phyloP scores from a whole-genome alignment of 2,888 invertebrate genomes.

The Habrosyne pyritoides region DNA sequence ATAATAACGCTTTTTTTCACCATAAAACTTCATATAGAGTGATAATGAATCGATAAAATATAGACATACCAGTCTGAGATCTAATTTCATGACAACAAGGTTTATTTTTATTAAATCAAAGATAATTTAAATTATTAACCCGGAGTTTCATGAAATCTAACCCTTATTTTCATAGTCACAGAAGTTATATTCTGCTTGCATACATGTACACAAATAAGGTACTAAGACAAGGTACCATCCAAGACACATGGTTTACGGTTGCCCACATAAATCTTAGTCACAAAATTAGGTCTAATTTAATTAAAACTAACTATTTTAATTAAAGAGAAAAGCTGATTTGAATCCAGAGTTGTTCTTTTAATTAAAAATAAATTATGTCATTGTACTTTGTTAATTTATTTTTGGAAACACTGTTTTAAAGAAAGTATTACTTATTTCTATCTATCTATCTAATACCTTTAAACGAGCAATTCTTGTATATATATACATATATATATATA shows the following conservation, averaged over 20 bases:
- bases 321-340: neutral
- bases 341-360: neutral
- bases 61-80: neutral
- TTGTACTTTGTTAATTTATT: neutral
- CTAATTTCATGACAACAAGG: neutral
- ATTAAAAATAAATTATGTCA: neutral
- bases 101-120: neutral
- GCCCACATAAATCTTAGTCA: constrained; percentile 6
- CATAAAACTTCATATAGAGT: no score
- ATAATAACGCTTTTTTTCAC: no score
- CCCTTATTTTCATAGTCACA: neutral
- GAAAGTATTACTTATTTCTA: no score
- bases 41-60: no score
- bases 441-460: no score
- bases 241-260: neutral
- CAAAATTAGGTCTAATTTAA: constrained; percentile 5
- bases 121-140: neutral
- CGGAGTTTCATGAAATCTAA: neutral
- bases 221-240: neutral
- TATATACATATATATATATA: no score
- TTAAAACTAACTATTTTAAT: constrained; percentile 4
- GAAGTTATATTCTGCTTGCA: neutral
- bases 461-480: no score
- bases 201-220: neutral
- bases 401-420: neutral